Evolutionary conservation across 2,797 vertebrate genomes (phyloP).

Genomic region (Melanotaenia pygmaea): DNA sequence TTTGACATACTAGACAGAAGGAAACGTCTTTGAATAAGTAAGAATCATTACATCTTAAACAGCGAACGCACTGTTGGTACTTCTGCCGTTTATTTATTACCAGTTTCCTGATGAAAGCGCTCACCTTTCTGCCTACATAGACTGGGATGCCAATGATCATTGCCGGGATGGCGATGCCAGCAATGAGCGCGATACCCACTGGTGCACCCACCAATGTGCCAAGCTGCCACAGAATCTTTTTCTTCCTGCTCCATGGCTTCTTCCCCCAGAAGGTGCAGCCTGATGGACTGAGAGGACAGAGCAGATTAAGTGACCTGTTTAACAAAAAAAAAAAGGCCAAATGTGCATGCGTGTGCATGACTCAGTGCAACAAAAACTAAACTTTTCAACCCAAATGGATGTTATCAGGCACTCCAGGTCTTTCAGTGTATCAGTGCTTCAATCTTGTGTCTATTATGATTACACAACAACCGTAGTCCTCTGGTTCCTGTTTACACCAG

Average conservation of each 20-base stretch:
- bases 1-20: no score
- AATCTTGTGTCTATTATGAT: background rate
- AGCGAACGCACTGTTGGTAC: background rate
- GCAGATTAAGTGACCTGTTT: background rate
- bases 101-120: conserved; percentile 5
- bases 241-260: conserved; percentile 99
- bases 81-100: background rate
- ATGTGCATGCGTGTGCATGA: background rate
- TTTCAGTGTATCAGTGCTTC: background rate
- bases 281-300: conserved; percentile 86
- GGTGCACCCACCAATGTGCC: conserved; percentile 97
- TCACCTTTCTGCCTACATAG: conserved; percentile 97
- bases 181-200: conserved; percentile 97
- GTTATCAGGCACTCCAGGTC: background rate
- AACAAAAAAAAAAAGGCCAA: background rate
- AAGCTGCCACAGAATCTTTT: conserved; percentile 98
- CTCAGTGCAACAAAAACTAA: background rate
- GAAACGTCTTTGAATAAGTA: background rate
- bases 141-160: conserved; percentile 99
- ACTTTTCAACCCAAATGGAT: background rate
- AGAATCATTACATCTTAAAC: background rate
- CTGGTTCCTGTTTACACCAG: background rate
- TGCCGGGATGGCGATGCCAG: conserved; percentile 97
- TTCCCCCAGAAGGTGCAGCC: conserved; percentile 99
- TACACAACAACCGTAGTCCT: background rate